These are phyloP conservation scores for Reinhardtius hippoglossoides DNA, from an alignment of 2,113 vertebrate genomes.

Conservation along the genomic window DNA sequence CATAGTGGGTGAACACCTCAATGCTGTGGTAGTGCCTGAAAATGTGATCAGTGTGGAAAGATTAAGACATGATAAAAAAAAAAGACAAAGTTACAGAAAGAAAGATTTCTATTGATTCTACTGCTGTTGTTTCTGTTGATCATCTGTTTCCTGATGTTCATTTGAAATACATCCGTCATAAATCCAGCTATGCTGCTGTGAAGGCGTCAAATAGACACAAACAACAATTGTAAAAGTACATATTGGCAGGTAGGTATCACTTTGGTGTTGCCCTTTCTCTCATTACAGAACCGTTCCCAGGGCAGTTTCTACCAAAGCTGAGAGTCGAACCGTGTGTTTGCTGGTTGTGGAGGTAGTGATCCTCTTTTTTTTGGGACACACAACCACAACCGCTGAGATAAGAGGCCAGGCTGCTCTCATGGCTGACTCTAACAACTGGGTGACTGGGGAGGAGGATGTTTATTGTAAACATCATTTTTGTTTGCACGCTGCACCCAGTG, in stretches of 20 bases:
- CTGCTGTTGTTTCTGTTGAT: neutral
- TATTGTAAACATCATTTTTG: conserved; percentile 56
- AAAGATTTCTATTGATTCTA: neutral
- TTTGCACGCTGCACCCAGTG: conserved; percentile 19
- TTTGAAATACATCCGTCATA: conserved; percentile 24
- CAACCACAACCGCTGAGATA: conserved; percentile 75
- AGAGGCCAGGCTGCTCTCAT: conserved; percentile 55
- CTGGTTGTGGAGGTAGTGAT: conserved; percentile 51
- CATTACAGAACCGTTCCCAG: conserved; percentile 43
- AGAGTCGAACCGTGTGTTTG: conserved; percentile 55
- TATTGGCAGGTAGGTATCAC: conserved; percentile 27
- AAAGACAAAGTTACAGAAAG: neutral
- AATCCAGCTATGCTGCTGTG: conserved; percentile 9
- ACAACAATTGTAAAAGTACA: conserved; percentile 18
- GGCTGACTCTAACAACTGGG: conserved; percentile 58
- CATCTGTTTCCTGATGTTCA: neutral
- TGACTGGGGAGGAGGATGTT: conserved; percentile 56
- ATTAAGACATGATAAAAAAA: neutral
- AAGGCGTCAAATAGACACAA: neutral
- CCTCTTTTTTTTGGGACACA: conserved; percentile 55
- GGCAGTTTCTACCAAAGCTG: conserved; percentile 23
- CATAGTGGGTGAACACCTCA: conserved; percentile 97
- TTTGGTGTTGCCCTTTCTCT: conserved; percentile 24
- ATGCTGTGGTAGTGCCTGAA: conserved; percentile 98
- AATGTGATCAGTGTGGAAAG: neutral